Evolutionary conservation across 1,140 invertebrate genomes (phyloP), one percentile per base, ranked within the genome.

Genomic region (Pseudomyrmex flavicornis): DNA sequence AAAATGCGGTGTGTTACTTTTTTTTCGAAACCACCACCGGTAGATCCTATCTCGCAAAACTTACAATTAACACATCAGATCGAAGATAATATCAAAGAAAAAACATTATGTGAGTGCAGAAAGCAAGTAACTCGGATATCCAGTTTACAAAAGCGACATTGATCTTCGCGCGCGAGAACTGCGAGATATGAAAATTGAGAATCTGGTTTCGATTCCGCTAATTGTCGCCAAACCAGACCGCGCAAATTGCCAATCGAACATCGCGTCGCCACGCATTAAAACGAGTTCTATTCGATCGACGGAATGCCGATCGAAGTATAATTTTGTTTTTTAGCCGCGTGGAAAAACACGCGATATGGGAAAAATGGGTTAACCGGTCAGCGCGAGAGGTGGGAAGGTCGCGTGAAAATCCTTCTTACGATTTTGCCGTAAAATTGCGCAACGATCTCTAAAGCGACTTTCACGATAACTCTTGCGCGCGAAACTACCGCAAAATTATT

Each of bases 391-490:
- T 48, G 44, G 20, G 46, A 48, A 72, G 69, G 68, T 35, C 22
- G 46, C 44, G 22, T 12, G 66, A 70, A 17, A 68, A 22, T 8
- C 56, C 12, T 44, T 70, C 20, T 22, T 52, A 20, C 10, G 44
- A 35, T 48, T 70, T 35, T 59, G 4, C 22, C 8, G 15, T 80
- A 20, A 72, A 59, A 80, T 80, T 80, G 20, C 46, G 76, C 20
- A 80, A 80, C 46, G 9, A 35, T 20, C 9, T 69, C 13, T 10
- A 9, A 8, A 79, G 54, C 66, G 46, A 70, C 76, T 80, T 80
- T 80, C 76, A 72, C 76, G 54, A 61, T 70, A 77, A 80, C 66
- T 80, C 54, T 58, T 52, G 74, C 62, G 74, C 74, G 75, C 54
- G 54, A 72, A 80, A 58, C 66, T 13, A 17, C 61, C 20, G 13